Evolutionary conservation across 2,797 vertebrate species (phyloP).

Genomic region (Gymnoscopelus braueri): DNA sequence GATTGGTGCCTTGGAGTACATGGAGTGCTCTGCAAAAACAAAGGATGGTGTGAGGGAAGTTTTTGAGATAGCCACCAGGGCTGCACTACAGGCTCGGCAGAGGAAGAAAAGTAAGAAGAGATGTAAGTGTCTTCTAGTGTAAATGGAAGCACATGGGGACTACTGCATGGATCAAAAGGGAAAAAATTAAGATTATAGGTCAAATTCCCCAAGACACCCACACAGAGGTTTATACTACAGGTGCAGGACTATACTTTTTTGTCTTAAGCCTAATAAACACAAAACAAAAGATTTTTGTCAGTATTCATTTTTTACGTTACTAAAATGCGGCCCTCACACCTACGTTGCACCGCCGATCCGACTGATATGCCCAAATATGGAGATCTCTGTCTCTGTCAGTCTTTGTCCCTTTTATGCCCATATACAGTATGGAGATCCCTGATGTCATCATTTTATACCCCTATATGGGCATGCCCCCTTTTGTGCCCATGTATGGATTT

Average conservation of each 20-base stretch:
- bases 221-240: slow-evolving; percentile 78
- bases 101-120: slow-evolving; percentile 88
- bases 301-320: slow-evolving; percentile 83
- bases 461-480: no score
- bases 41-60: slow-evolving; percentile 99
- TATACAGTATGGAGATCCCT: no score
- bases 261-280: slow-evolving; percentile 72
- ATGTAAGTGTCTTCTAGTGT: slow-evolving; percentile 93
- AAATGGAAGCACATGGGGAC: slow-evolving; percentile 74
- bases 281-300: slow-evolving; percentile 75
- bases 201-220: slow-evolving; percentile 67
- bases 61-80: slow-evolving; percentile 99
- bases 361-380: no score
- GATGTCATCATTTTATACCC: no score
- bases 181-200: slow-evolving; percentile 54
- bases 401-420: no score
- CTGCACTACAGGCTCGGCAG: slow-evolving; percentile 95
- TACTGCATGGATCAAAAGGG: slow-evolving; percentile 55
- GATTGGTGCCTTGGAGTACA: slow-evolving; percentile 97
- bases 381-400: no score
- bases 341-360: no score
- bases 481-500: no score
- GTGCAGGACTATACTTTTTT: slow-evolving; percentile 79
- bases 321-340: no score
- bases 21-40: slow-evolving; percentile 99